Evolutionary conservation across 2,888 invertebrate species (phyloP).

Genomic region (Harpagoxenus sublaevis): DNA sequence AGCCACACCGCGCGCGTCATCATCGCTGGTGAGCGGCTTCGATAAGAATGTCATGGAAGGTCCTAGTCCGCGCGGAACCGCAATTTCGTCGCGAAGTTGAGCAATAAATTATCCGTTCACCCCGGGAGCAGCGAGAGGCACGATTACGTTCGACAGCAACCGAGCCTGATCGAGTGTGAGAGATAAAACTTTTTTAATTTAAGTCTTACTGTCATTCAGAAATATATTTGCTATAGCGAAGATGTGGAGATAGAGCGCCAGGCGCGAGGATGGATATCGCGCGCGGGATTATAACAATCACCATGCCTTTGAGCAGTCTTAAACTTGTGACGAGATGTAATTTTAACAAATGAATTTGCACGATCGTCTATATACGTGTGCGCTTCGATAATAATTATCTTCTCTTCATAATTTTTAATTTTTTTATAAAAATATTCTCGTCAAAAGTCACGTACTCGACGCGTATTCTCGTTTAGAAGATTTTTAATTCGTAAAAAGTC

Average conservation of each 20-base stretch:
- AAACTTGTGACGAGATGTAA: background rate
- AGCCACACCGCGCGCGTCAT: constrained; percentile 98
- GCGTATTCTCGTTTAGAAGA: background rate
- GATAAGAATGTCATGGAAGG: constrained; percentile 8
- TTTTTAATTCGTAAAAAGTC: background rate
- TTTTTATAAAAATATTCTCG: background rate
- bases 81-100: constrained; percentile 49
- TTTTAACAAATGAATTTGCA: background rate
- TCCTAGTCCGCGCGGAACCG: background rate
- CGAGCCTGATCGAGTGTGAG: constrained; percentile 18
- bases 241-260: background rate
- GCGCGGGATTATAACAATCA: background rate
- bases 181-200: constrained; percentile 55
- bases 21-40: constrained; percentile 91
- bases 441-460: background rate
- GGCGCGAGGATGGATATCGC: background rate
- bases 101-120: constrained; percentile 39
- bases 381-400: background rate
- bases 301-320: background rate
- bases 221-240: constrained; percentile 31
- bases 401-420: background rate
- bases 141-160: constrained; percentile 40
- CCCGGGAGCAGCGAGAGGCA: background rate
- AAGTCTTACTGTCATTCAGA: constrained; percentile 38
- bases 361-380: background rate